These are phyloP conservation scores for Galleria mellonella DNA, from an alignment of 1,140 invertebrate genomes.

Conservation along the genomic window DNA sequence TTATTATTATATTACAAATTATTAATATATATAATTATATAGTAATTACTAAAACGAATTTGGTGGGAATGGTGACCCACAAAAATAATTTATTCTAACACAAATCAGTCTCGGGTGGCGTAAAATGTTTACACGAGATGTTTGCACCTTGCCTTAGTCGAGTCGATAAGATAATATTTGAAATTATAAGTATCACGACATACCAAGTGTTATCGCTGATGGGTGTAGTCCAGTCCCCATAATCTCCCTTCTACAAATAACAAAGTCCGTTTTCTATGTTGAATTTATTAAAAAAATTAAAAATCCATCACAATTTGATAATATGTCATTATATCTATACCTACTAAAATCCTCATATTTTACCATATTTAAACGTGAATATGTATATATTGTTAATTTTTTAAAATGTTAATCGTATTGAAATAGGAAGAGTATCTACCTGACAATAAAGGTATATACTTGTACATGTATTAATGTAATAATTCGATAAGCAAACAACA, in stretches of 20 bases:
- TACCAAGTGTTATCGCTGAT: slow-evolving; percentile 38
- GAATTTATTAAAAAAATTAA: slow-evolving; percentile 18
- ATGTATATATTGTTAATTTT: too few relatives aligned
- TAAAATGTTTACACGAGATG: slow-evolving; percentile 33
- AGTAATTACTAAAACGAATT: too few relatives aligned
- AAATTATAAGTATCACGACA: slow-evolving; percentile 40
- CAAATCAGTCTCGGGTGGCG: neutral
- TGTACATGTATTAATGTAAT: too few relatives aligned
- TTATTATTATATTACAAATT: too few relatives aligned
- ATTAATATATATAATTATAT: too few relatives aligned
- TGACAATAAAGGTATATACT: too few relatives aligned
- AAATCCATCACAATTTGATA: slow-evolving; percentile 45
- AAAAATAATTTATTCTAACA: neutral
- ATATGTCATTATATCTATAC: slow-evolving; percentile 22
- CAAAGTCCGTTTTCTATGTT: slow-evolving; percentile 23
- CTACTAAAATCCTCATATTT: neutral
- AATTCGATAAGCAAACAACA: too few relatives aligned
- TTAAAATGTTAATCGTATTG: too few relatives aligned
- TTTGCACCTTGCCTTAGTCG: slow-evolving; percentile 35
- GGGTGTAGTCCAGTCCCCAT: slow-evolving; percentile 18
- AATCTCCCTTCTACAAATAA: slow-evolving; percentile 34
- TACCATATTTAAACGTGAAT: too few relatives aligned
- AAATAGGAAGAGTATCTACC: too few relatives aligned
- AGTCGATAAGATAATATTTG: slow-evolving; percentile 57
- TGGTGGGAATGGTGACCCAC: neutral